These are phyloP conservation scores for Babylonia areolata DNA, from an alignment of 1,140 invertebrate genomes.

Conservation along the genomic window DNA sequence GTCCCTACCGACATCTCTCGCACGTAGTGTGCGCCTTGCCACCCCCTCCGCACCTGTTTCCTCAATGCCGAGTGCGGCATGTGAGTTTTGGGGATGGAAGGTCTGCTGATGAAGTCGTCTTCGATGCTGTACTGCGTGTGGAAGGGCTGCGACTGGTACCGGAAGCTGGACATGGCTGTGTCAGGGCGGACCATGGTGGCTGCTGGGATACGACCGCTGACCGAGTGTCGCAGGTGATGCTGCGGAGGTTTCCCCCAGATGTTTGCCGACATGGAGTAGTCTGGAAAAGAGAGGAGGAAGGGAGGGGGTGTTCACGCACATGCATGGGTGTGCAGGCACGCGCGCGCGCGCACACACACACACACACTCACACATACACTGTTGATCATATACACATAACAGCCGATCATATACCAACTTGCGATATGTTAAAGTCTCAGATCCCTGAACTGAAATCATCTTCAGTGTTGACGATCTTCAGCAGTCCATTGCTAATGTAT, in stretches of 20 bases:
- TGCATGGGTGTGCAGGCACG: no score
- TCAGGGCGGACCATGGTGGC: conserved; percentile 67
- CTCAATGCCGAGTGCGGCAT: conserved; percentile 70
- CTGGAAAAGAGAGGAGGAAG: neutral
- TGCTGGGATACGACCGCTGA: conserved; percentile 64
- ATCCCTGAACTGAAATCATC: no score
- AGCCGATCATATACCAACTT: no score
- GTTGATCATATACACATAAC: no score
- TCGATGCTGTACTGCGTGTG: conserved; percentile 63
- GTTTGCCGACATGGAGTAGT: conserved; percentile 34
- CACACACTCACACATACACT: no score
- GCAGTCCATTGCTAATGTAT: no score
- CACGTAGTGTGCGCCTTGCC: conserved; percentile 66
- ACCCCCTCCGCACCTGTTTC: conserved; percentile 65
- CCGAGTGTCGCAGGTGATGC: conserved; percentile 58
- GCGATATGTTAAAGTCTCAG: no score
- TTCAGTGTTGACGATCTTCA: no score
- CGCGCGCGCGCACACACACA: no score
- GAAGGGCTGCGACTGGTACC: conserved; percentile 60
- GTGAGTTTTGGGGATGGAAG: conserved; percentile 71
- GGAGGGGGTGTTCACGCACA: neutral
- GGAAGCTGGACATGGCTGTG: no score
- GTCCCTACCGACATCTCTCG: conserved; percentile 68
- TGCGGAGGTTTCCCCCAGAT: conserved; percentile 47
- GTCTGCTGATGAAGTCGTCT: conserved; percentile 62